Percentiles rank a stretch among this genome's conserved stretches.
Conservation (phyloP, 2,888 invertebrate species). For the Choreutis nemorana region DNA sequence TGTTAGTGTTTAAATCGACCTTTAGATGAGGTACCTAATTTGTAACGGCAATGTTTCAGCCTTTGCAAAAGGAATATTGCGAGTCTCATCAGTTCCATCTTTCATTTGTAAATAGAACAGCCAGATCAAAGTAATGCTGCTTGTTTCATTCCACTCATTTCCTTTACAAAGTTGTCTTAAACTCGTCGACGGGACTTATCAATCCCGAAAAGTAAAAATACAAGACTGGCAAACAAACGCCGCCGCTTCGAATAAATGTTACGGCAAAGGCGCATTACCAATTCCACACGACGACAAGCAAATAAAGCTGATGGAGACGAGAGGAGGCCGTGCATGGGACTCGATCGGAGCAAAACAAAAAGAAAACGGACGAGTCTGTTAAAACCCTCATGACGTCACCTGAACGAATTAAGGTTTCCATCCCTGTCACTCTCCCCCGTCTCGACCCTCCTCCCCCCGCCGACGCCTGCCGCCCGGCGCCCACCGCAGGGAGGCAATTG, state of each 20-base stretch:
- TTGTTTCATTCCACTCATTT: slow-evolving; percentile 32
- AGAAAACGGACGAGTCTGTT: slow-evolving; percentile 42
- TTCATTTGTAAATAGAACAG: too few species aligned
- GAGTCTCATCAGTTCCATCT: too few species aligned
- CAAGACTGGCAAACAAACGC: slow-evolving; percentile 16
- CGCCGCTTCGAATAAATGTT: slow-evolving; percentile 16
- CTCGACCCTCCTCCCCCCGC: slow-evolving; percentile 23
- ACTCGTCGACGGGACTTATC: slow-evolving; percentile 12
- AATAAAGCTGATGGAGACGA: slow-evolving; percentile 24
- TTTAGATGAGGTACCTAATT: too few species aligned
- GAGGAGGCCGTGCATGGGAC: slow-evolving; percentile 17
- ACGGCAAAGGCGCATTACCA: slow-evolving; percentile 23
- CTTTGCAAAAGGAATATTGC: too few species aligned
- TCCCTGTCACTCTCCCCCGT: slow-evolving; percentile 16
- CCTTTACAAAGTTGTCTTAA: slow-evolving; percentile 19
- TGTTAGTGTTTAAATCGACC: too few species aligned
- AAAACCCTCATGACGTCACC: slow-evolving; percentile 58
- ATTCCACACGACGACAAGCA: slow-evolving; percentile 22
- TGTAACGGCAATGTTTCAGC: too few species aligned
- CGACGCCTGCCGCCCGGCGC: slow-evolving; percentile 30
- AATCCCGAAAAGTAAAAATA: slow-evolving; percentile 11
- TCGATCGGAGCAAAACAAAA: slow-evolving; percentile 41
- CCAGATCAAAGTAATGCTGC: slow-evolving; percentile 29
- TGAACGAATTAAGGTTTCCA: slow-evolving; percentile 48
- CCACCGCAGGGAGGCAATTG: slow-evolving; percentile 47